A percentile compares a stretch with the other conserved stretches of the same genome.
These are phyloP conservation scores for Crotalus horridus DNA, from an alignment of 2,113 vertebrate species.

Conservation along the genomic window DNA sequence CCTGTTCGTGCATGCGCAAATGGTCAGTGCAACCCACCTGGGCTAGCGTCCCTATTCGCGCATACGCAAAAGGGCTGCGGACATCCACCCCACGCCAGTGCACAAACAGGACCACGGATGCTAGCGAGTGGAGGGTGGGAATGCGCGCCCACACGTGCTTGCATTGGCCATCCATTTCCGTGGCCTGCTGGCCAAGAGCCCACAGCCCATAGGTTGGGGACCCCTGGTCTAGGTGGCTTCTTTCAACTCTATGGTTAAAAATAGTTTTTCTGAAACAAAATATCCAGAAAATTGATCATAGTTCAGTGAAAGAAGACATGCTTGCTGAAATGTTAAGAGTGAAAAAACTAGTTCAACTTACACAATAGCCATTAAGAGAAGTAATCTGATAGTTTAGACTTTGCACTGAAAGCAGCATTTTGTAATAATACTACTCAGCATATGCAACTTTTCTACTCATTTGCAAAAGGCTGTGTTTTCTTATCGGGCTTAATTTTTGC, in stretches of 20 bases:
- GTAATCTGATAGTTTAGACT: not conserved
- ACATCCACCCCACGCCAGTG: too few species aligned
- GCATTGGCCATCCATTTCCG: too few species aligned
- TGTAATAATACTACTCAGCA: not conserved
- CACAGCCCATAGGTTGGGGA: too few species aligned
- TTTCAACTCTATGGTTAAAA: not conserved
- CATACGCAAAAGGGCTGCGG: too few species aligned
- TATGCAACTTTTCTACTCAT: not conserved
- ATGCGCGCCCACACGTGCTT: too few species aligned
- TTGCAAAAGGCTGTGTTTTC: not conserved
- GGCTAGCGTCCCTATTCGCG: too few species aligned
- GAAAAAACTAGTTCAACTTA: not conserved
- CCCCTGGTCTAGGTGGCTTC: not conserved
- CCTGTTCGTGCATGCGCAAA: too few species aligned
- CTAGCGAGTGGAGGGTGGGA: too few species aligned
- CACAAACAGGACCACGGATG: too few species aligned
- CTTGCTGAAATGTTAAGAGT: not conserved
- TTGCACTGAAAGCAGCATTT: not conserved
- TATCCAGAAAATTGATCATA: not conserved
- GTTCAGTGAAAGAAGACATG: not conserved
- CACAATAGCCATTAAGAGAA: not conserved
- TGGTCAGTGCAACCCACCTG: too few species aligned
- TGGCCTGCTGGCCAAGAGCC: too few species aligned
- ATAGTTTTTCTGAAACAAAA: not conserved
- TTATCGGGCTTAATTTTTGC: not conserved